Conservation (phyloP, 2,888 invertebrate species). For the Aphelenchoides bicaudatus region DNA sequence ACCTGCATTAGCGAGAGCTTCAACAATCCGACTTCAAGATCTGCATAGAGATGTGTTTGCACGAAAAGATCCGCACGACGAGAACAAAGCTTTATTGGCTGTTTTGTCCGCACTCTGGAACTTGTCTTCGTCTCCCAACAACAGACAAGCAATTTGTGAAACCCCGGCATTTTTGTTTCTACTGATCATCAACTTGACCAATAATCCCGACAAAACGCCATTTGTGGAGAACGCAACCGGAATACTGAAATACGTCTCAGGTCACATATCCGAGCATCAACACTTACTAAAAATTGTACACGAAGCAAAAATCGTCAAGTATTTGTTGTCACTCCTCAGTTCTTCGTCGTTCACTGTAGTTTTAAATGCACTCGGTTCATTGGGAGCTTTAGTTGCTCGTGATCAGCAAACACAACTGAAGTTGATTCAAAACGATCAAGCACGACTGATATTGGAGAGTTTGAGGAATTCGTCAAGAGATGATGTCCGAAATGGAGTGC, state of each 20-base stretch:
- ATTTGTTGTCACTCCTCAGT: slow-evolving; percentile 41
- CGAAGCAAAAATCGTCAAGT: slow-evolving; percentile 23
- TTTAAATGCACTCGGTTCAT: slow-evolving; percentile 47
- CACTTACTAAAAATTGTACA: slow-evolving; percentile 26
- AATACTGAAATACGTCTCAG: slow-evolving; percentile 53
- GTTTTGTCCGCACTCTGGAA: slow-evolving; percentile 53
- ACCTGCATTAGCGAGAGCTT: slow-evolving; percentile 40
- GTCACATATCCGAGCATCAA: slow-evolving; percentile 22
- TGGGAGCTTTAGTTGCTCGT: slow-evolving; percentile 40
- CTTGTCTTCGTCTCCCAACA: slow-evolving; percentile 49
- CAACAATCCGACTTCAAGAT: slow-evolving; percentile 4
- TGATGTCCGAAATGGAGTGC: slow-evolving; percentile 34
- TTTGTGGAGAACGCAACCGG: slow-evolving; percentile 53
- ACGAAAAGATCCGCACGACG: slow-evolving; percentile 18
- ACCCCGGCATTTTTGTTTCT: slow-evolving; percentile 41
- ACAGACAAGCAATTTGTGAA: slow-evolving; percentile 51
- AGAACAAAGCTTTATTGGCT: slow-evolving; percentile 41
- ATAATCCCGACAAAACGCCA: slow-evolving; percentile 34
- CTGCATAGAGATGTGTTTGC: slow-evolving; percentile 2
- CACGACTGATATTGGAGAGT: slow-evolving; percentile 38
- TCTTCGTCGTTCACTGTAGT: slow-evolving; percentile 50
- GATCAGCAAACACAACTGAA: slow-evolving; percentile 43
- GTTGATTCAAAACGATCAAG: slow-evolving; percentile 35
- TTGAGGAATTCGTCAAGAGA: slow-evolving; percentile 48
- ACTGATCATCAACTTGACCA: slow-evolving; percentile 37